Percentiles rank a stretch among this genome's conserved stretches.
Evolutionary conservation across 2,888 invertebrate species (phyloP).

Genomic region (Trichacis sp.): DNA sequence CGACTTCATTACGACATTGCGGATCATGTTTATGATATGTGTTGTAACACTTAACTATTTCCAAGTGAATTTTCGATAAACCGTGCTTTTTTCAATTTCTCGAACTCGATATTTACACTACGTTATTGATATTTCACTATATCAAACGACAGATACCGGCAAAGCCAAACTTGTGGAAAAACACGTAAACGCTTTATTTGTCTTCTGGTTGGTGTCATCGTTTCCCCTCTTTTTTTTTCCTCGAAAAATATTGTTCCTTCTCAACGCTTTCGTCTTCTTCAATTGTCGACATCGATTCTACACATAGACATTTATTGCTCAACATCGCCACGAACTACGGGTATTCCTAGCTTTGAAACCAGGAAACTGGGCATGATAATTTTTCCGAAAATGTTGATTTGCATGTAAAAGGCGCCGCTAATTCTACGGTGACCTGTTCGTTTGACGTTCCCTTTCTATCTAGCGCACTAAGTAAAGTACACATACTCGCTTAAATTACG

Average conservation of each 20-base stretch:
- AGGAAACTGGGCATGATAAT: neutral
- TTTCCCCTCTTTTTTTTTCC: constrained; percentile 2
- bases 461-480: neutral
- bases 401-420: neutral
- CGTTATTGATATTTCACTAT: constrained; percentile 6
- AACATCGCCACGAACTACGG: neutral
- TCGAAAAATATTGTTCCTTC: neutral
- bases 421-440: constrained; percentile 6
- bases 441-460: constrained; percentile 4
- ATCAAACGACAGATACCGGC: constrained; percentile 21
- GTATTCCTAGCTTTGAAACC: neutral
- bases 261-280: neutral
- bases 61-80: too few species aligned
- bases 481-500: constrained; percentile 3
- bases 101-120: too few species aligned
- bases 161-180: constrained; percentile 18
- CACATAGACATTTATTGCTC: neutral
- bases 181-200: constrained; percentile 11
- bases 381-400: neutral
- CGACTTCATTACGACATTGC: too few species aligned
- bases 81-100: too few species aligned
- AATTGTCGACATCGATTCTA: neutral
- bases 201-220: constrained; percentile 24
- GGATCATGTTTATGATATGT: too few species aligned
- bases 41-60: too few species aligned